A percentile compares a stretch with the other conserved stretches of the same genome.
phyloP scores from a whole-genome alignment of 1,140 invertebrate genomes.

The Prorops nasuta region DNA sequence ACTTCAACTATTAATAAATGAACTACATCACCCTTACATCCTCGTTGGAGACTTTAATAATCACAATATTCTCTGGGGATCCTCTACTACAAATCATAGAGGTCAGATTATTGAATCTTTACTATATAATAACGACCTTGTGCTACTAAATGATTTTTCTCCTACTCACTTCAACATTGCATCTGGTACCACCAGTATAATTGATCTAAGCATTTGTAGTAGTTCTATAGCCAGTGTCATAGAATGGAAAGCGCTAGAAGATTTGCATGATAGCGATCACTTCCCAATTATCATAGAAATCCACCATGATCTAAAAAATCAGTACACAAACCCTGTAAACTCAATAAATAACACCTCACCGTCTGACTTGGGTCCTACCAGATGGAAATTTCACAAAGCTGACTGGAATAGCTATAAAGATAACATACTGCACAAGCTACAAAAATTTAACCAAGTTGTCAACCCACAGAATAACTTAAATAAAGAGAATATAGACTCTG shows the following conservation, averaged over 20 bases:
- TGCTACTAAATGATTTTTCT: constrained; percentile 26
- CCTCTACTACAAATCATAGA: constrained; percentile 25
- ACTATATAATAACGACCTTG: constrained; percentile 18
- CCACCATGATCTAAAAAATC: background rate
- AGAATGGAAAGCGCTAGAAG: constrained; percentile 27
- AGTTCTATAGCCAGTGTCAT: constrained; percentile 22
- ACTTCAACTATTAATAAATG: constrained; percentile 23
- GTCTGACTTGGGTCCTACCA: too few species aligned
- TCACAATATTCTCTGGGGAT: constrained; percentile 35
- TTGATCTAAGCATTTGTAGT: constrained; percentile 30
- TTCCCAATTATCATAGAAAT: constrained; percentile 29
- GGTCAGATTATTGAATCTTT: constrained; percentile 29
- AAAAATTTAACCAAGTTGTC: background rate
- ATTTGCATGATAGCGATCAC: constrained; percentile 33
- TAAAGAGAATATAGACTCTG: too few species aligned
- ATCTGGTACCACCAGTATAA: constrained; percentile 22
- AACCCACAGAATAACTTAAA: background rate
- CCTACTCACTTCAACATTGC: constrained; percentile 28
- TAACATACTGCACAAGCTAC: background rate
- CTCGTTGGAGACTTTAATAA: constrained; percentile 39
- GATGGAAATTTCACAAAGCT: constrained; percentile 1
- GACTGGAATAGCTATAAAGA: background rate
- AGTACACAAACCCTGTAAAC: background rate
- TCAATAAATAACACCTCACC: too few species aligned
- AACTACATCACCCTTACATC: constrained; percentile 33